Conservation (phyloP, 2,888 invertebrate species). For the Globia sparganii region DNA sequence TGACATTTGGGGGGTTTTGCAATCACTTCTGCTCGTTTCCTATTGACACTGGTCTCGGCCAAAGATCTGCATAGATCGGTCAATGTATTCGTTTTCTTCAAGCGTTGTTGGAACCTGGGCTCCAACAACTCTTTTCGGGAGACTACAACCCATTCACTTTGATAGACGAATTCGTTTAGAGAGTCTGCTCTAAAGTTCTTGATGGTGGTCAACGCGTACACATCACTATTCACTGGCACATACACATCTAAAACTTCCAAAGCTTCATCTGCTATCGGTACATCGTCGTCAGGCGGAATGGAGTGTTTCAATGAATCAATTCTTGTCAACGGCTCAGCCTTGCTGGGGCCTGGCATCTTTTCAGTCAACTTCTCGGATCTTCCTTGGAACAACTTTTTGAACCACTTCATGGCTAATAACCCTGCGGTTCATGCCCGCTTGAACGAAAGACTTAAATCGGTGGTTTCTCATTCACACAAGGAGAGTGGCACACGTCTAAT, state of each 20-base stretch:
- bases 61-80: constrained; percentile 78
- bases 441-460: constrained; percentile 91
- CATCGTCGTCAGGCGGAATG: constrained; percentile 52
- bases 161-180: constrained; percentile 79
- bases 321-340: constrained; percentile 66
- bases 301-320: constrained; percentile 70
- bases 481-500: constrained; percentile 55
- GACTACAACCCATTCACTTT: constrained; percentile 86
- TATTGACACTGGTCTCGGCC: constrained; percentile 71
- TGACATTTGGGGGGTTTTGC: constrained; percentile 82
- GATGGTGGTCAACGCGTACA: constrained; percentile 83
- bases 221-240: constrained; percentile 70
- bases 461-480: constrained; percentile 91
- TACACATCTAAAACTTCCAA: constrained; percentile 65
- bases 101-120: constrained; percentile 80
- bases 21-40: constrained; percentile 72
- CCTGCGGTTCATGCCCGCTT: constrained; percentile 91
- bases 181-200: constrained; percentile 82
- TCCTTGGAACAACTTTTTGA: constrained; percentile 91
- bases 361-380: constrained; percentile 87
- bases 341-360: constrained; percentile 58
- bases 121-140: constrained; percentile 78
- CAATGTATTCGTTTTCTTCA: constrained; percentile 76
- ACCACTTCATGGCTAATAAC: constrained; percentile 91
- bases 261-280: constrained; percentile 63